Evolutionary conservation across 2,888 invertebrate genomes (phyloP), one percentile per base, ranked within the genome.

Genomic region (Saturnia japonica): DNA sequence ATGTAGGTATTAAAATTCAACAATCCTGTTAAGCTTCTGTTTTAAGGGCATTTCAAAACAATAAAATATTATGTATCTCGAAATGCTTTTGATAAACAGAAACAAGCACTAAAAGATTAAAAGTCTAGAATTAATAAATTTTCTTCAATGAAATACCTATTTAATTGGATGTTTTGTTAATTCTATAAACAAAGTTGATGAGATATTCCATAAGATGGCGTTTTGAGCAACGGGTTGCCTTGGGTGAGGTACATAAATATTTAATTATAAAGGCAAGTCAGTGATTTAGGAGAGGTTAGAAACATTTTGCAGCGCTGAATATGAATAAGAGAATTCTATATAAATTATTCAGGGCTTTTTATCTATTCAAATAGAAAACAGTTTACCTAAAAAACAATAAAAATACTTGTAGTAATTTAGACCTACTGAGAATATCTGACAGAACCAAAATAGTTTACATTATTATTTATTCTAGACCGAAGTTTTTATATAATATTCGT

Each of bases 131-230:
- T n/a, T n/a, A n/a, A n/a, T n/a, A n/a, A n/a, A n/a, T n/a, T n/a
- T n/a, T n/a, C n/a, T n/a, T n/a, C n/a, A n/a, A n/a, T n/a, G n/a
- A n/a, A n/a, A n/a, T n/a, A n/a, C n/a, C n/a, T n/a, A n/a, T n/a
- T n/a, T n/a, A n/a, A n/a, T n/a, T n/a, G n/a, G n/a, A n/a, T n/a
- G n/a, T n/a, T n/a, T n/a, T n/a, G n/a, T n/a, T n/a, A n/a, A n/a
- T n/a, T n/a, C n/a, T n/a, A n/a, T n/a, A n/a, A n/a, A n/a, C n/a
- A n/a, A n/a, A 80, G 82, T 72, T 80, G 78, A 82, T 84, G 89
- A 84, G 88, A 90, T 90, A 89, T 89, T 89, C 88, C 80, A 90
- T 79, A 83, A 85, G 86, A 85, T 82, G 79, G 78, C 82, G 40
- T 64, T 12, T 34, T 80, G 82, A 83, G 77, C 82, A 80, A 80